These are phyloP conservation scores for Bombycilla garrulus DNA, from an alignment of 2,113 vertebrate species.

Conservation along the genomic window DNA sequence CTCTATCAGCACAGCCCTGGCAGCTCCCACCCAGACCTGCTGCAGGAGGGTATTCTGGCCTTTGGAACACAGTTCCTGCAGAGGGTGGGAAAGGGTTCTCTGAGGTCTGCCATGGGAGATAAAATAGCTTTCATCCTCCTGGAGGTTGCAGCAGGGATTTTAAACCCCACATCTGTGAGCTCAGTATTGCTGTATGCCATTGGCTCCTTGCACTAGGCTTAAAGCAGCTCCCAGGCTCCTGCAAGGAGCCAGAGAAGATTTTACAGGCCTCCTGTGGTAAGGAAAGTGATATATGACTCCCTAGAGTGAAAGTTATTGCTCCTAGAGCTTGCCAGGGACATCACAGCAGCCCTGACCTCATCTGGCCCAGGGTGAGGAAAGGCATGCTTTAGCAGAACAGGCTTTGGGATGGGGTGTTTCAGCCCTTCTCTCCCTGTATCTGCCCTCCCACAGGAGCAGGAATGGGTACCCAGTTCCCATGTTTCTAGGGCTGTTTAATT, in stretches of 20 bases:
- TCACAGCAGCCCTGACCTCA: neutral
- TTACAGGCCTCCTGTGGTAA: neutral
- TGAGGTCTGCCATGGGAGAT: neutral
- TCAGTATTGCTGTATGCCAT: neutral
- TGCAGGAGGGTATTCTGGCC: rapidly evolving
- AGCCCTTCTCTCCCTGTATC: neutral
- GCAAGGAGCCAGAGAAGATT: neutral
- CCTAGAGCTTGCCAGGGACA: neutral
- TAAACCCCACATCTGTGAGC: neutral
- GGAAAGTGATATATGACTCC: neutral
- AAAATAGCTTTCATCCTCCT: neutral
- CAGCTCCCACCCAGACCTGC: neutral
- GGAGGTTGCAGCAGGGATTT: neutral
- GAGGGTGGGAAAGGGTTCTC: neutral
- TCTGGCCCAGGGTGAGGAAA: neutral
- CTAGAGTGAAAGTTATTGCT: neutral
- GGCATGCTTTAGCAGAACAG: rapidly evolving
- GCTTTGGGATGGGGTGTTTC: rapidly evolving
- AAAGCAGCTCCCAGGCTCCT: neutral
- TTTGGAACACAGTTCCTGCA: rapidly evolving
- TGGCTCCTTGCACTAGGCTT: rapidly evolving
- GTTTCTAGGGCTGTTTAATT: neutral
- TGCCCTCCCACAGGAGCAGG: neutral
- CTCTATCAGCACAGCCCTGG: neutral
- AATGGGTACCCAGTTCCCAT: neutral